phyloP scores from a whole-genome alignment of 1,140 invertebrate genomes.

The Spodoptera litura region DNA sequence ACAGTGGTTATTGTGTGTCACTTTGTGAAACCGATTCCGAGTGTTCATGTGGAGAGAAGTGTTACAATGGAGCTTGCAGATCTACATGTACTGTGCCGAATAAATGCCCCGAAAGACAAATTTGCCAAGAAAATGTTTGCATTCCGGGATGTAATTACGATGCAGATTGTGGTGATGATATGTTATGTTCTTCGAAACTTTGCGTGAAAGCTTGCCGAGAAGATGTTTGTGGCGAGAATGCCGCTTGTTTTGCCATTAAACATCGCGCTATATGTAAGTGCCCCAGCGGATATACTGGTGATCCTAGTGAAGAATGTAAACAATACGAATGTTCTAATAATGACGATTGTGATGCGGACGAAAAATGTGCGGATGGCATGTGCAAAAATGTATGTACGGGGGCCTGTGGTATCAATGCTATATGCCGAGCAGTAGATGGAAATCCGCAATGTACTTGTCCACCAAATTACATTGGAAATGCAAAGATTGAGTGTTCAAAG shows the following conservation, averaged over 20 bases:
- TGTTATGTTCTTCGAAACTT: slow-evolving; percentile 90
- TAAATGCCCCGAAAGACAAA: slow-evolving; percentile 85
- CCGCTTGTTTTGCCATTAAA: slow-evolving; percentile 90
- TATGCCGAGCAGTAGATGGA: slow-evolving; percentile 92
- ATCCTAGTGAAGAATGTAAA: slow-evolving; percentile 91
- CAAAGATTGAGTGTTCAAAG: slow-evolving; percentile 91
- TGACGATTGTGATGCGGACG: slow-evolving; percentile 92
- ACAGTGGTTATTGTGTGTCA: slow-evolving; percentile 91
- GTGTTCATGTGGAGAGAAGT: slow-evolving; percentile 92
- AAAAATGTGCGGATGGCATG: slow-evolving; percentile 90
- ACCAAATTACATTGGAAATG: slow-evolving; percentile 94
- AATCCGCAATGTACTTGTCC: slow-evolving; percentile 94
- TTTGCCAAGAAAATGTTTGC: slow-evolving; percentile 85
- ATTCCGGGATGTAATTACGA: slow-evolving; percentile 92
- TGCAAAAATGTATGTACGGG: slow-evolving; percentile 95
- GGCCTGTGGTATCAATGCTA: slow-evolving; percentile 93
- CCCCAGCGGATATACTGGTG: slow-evolving; percentile 93
- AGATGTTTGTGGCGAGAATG: slow-evolving; percentile 91
- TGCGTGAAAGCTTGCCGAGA: slow-evolving; percentile 92
- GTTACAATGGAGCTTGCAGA: slow-evolving; percentile 88
- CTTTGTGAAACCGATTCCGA: slow-evolving; percentile 89
- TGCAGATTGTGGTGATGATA: slow-evolving; percentile 92
- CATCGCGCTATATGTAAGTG: slow-evolving; percentile 94
- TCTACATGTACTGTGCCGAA: slow-evolving; percentile 87
- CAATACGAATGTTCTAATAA: slow-evolving; percentile 92